Conservation (phyloP, 2,113 vertebrate genomes). For the Platichthys flesus region DNA sequence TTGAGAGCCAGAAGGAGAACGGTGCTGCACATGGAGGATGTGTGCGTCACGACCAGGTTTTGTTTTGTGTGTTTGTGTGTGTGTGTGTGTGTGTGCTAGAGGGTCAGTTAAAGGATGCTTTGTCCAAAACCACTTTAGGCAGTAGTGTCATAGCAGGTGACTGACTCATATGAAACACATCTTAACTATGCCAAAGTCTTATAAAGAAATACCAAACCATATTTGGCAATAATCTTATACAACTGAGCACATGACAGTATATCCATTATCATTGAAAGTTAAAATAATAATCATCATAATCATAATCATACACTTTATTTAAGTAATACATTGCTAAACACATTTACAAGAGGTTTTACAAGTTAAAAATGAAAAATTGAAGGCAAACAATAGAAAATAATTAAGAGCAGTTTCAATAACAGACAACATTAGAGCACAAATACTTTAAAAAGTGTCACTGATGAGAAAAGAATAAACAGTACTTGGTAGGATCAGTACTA, state of each 20-base stretch:
- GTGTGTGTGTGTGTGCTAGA: not conserved
- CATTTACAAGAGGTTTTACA: not conserved
- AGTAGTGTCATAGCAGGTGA: not conserved
- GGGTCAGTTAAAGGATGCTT: constrained; percentile 9
- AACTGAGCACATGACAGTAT: not conserved
- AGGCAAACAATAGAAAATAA: too few relatives aligned
- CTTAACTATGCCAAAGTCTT: not conserved
- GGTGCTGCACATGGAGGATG: constrained; percentile 12
- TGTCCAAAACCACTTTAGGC: constrained; percentile 7
- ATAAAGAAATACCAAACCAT: not conserved
- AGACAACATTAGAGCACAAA: too few relatives aligned
- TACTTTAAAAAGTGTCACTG: too few relatives aligned
- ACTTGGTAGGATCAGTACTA: too few relatives aligned
- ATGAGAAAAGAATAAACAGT: too few relatives aligned
- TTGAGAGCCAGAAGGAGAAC: constrained; percentile 7
- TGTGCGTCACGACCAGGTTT: constrained; percentile 24
- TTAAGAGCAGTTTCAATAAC: not conserved
- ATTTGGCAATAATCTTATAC: not conserved
- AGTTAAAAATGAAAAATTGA: not conserved
- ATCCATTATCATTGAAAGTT: not conserved
- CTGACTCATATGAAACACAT: not conserved
- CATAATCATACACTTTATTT: not conserved
- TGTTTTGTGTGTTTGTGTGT: constrained; percentile 36
- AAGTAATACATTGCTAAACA: not conserved
- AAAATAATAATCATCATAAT: not conserved